Evolutionary conservation across 2,888 invertebrate genomes (phyloP), one percentile per base, ranked within the genome.

Genomic region (Acholoe squamosa): DNA sequence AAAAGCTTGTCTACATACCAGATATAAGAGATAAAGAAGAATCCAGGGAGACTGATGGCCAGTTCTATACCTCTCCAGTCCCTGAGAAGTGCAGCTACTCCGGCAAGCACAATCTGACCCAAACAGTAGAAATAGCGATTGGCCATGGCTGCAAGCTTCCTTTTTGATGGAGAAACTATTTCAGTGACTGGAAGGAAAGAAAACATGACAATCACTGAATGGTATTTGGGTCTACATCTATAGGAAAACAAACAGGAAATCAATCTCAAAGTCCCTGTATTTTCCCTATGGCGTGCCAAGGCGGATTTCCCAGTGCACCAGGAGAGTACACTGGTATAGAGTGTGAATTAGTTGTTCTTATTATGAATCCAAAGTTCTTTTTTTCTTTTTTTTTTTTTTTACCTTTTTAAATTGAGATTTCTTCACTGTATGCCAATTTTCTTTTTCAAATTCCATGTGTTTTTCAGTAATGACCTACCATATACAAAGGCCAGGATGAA

Each of bases 41-140:
- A 86, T 25, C 92, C 93, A 0, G 94, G 93, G 12, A 93, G 84
- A n/a, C 93, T 93, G 34, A 94, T 94, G 61, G 92, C 92, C 16
- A 93, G 14, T 88, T 93, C 93, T 31, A 93, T 91, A 51, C 92
- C 91, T 31, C 93, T 90, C 94, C 94, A 94, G 71, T 93, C 92
- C 3, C 92, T 77, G 34, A 94, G 91, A 76, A 92, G 90, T 90
- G 92, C 93, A 14, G 93, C 94, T 0, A 94, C n/a, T 3, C 92
- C 92, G 22, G 93, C 92, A 88, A 94, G 91, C 0, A 92, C 43
- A 91, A 93, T 92, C 90, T 92, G 93, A 0, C 94, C 94, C 25
- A 93, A 22, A 33, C 92, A 92, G 91, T 93, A 94, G 71, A 93
- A 93, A 12, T 88, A 91, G 77, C 92, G 91, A 25, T 93, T 91